Percentiles rank a stretch among this genome's conserved stretches.
phyloP scores from a whole-genome alignment of 2,888 invertebrate genomes.

The Acleris cristana region DNA sequence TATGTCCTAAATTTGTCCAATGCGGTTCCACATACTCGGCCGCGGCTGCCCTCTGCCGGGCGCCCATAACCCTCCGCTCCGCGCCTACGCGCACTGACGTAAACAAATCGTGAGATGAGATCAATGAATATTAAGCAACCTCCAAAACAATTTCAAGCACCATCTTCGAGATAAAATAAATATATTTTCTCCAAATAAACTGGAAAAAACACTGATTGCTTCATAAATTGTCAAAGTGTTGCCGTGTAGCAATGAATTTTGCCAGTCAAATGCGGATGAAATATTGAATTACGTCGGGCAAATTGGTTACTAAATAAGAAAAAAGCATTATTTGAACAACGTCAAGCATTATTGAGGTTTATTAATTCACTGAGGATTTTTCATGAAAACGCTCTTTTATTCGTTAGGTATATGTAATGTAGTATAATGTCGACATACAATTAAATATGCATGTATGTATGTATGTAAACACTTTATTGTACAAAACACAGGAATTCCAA shows the following conservation, averaged over 20 bases:
- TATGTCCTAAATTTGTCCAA: neutral
- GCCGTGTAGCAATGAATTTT: constrained; percentile 63
- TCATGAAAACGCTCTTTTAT: too few species aligned
- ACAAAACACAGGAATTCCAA: too few species aligned
- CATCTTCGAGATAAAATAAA: constrained; percentile 70
- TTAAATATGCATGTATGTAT: too few species aligned
- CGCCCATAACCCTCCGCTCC: constrained; percentile 57
- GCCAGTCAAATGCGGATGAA: constrained; percentile 56
- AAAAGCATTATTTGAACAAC: constrained; percentile 23
- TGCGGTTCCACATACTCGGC: neutral
- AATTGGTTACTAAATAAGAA: constrained; percentile 68
- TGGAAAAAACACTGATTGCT: constrained; percentile 74
- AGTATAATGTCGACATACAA: too few species aligned
- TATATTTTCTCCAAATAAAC: constrained; percentile 71
- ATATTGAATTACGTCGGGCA: constrained; percentile 68
- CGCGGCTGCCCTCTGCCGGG: constrained; percentile 1
- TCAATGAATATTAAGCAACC: constrained; percentile 80
- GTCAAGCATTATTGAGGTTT: constrained; percentile 9
- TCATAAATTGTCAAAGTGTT: constrained; percentile 78
- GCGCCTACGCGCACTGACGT: constrained; percentile 68
- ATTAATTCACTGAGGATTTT: too few species aligned
- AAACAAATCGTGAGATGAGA: constrained; percentile 76
- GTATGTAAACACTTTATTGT: too few species aligned
- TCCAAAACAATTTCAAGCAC: constrained; percentile 72
- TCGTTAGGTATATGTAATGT: too few species aligned